phyloP scores from a whole-genome alignment of 2,888 invertebrate genomes.

The Oscheius sp. region DNA sequence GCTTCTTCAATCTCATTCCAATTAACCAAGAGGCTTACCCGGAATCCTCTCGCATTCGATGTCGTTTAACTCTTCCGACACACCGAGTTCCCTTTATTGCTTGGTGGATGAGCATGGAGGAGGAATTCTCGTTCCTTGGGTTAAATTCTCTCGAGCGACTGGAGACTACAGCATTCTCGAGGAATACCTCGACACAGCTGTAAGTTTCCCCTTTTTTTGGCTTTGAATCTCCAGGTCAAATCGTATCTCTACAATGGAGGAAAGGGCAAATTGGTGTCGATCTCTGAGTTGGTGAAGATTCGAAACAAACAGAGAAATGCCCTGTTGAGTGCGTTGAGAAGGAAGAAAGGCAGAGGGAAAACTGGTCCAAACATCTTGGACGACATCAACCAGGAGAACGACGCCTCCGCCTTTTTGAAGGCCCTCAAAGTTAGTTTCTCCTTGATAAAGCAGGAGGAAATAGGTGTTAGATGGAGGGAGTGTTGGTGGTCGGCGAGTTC shows the following conservation, averaged over 20 bases:
- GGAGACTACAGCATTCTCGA: constrained; percentile 60
- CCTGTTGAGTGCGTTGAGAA: constrained; percentile 50
- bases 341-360: constrained; percentile 67
- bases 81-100: constrained; percentile 51
- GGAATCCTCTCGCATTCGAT: constrained; percentile 8
- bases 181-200: constrained; percentile 59
- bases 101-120: constrained; percentile 63
- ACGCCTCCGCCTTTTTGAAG: constrained; percentile 16
- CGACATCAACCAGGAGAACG: constrained; percentile 63
- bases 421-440: constrained; percentile 5
- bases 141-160: constrained; percentile 57
- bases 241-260: constrained; percentile 93
- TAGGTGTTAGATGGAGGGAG: constrained; percentile 69
- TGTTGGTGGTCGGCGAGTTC: constrained; percentile 55
- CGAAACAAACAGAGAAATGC: constrained; percentile 80
- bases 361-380: constrained; percentile 69
- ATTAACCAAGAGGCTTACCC: background rate
- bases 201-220: constrained; percentile 74
- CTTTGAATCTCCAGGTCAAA: constrained; percentile 76
- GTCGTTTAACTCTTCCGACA: constrained; percentile 58
- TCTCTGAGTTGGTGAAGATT: constrained; percentile 83
- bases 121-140: constrained; percentile 60
- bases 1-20: no score
- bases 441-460: background rate
- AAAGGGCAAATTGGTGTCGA: constrained; percentile 86